Base-by-base conservation (phyloP, 2,888 invertebrate species). In the Hoplodrina blanda region DNA sequence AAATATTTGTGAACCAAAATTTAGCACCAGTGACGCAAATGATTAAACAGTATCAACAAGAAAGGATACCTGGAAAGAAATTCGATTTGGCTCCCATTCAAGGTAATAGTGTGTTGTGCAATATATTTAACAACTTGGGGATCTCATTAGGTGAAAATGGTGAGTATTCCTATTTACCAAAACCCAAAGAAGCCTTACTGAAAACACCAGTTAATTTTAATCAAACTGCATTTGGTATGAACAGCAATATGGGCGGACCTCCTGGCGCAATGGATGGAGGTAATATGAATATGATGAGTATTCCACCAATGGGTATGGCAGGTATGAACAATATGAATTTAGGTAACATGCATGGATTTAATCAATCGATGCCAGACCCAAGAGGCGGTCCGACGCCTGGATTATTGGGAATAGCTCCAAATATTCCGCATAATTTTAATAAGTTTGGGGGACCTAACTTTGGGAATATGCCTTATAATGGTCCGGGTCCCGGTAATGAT, bases 1-100 rank as follows among this genome's bases (percentile, higher is more conserved):
- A 97, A 92, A 96, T 97, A 82, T 96, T 97, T 91, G 96, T 97
- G 0, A 97, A 97, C 87, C 97, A 97, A 85, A 96, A 97, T 88
- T 90, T 98, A 85, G 97, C 97, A 1, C 94, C 96, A 37, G 96
- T 97, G 15, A 96, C 97, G 10, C 96, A 96, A 79, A 96, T 96
- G 90, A 91, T 97, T 30, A 97, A 97, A 88, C 97, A 96, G 83
- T 96, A 96, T 81, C 96, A 97, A 77, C 97, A 97, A 85, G 97
- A 97, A 85, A 96, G 95, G 60, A 89, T 91, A 37, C 90, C 95
- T 2, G 96, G 96, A 65, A 97, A 96, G 86, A 93, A 93, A 69
- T 96, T 97, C 56, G 97, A 97, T 84, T 89, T 96, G 41, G 88
- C 93, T 20, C 90, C 95, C 69, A 94, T 97, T 66, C 94, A 96